A percentile compares a stretch with the other conserved stretches of the same genome.
These are phyloP conservation scores for Gila robusta DNA, from an alignment of 2,797 vertebrate species.

Conservation along the genomic window DNA sequence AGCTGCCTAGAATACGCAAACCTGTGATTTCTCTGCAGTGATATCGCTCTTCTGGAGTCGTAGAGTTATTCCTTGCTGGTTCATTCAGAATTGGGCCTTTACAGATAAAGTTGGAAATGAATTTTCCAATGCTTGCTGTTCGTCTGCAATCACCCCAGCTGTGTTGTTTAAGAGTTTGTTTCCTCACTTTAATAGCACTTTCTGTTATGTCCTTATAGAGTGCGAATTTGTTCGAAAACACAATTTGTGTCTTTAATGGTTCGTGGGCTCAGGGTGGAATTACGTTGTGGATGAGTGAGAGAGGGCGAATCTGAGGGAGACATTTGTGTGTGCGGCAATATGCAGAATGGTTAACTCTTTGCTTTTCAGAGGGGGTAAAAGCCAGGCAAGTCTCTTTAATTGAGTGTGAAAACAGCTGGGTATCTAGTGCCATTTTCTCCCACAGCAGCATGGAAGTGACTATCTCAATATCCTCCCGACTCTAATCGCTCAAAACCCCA, in stretches of 20 bases:
- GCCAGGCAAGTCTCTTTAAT: constrained; percentile 67
- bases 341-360: constrained; percentile 60
- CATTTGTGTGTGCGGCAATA: constrained; percentile 50
- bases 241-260: constrained; percentile 66
- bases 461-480: constrained; percentile 82
- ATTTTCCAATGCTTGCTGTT: constrained; percentile 53
- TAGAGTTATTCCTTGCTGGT: constrained; percentile 51
- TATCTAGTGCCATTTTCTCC: constrained; percentile 70
- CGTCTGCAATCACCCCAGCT: constrained; percentile 57
- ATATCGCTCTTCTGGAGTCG: constrained; percentile 29
- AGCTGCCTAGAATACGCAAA: constrained; percentile 13
- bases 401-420: constrained; percentile 71
- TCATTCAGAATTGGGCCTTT: constrained; percentile 56
- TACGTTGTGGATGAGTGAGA: constrained; percentile 50
- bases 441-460: constrained; percentile 69
- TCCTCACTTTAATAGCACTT: constrained; percentile 58
- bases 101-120: constrained; percentile 54
- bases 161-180: constrained; percentile 62
- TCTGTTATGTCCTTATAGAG: constrained; percentile 56
- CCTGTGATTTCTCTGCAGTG: constrained; percentile 36
- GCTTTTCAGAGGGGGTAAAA: constrained; percentile 62
- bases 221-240: constrained; percentile 60
- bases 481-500: constrained; percentile 84
- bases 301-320: constrained; percentile 44
- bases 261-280: constrained; percentile 53